phyloP scores from a whole-genome alignment of 2,888 invertebrate species.

The Apamea epomidion region DNA sequence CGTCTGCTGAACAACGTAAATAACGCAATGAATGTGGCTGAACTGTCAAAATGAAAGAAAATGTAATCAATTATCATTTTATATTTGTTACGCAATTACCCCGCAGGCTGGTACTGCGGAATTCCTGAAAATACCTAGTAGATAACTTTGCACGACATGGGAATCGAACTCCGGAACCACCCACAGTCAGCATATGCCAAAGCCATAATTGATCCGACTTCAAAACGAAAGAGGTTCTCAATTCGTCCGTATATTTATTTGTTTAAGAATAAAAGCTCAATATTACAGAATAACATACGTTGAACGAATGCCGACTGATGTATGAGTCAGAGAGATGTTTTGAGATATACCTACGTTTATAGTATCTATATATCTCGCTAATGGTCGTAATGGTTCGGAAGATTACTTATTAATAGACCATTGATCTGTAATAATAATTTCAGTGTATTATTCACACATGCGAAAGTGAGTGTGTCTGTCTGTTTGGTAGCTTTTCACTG shows the following conservation, averaged over 20 bases:
- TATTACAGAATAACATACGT: constrained; percentile 7
- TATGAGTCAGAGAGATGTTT: constrained; percentile 34
- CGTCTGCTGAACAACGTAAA: no score
- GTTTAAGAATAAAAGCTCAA: not conserved
- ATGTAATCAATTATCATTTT: no score
- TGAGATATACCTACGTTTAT: constrained; percentile 7
- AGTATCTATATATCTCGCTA: constrained; percentile 22
- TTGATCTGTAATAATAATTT: constrained; percentile 32
- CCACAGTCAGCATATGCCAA: no score
- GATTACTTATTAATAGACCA: constrained; percentile 42
- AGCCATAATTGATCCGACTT: not conserved
- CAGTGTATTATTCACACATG: not conserved
- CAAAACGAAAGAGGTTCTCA: not conserved
- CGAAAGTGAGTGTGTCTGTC: not conserved
- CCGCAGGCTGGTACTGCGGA: no score
- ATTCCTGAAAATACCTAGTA: no score
- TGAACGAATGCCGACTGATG: constrained; percentile 6
- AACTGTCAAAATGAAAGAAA: no score
- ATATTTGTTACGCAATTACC: no score
- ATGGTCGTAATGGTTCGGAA: constrained; percentile 28
- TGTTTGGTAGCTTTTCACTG: not conserved
- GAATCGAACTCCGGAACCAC: no score
- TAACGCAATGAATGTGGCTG: no score
- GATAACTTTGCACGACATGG: no score
- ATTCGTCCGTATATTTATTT: constrained; percentile 12